A percentile compares a stretch with the other conserved stretches of the same genome.
phyloP scores from a whole-genome alignment of 2,797 vertebrate genomes.

The Hybognathus amarus region DNA sequence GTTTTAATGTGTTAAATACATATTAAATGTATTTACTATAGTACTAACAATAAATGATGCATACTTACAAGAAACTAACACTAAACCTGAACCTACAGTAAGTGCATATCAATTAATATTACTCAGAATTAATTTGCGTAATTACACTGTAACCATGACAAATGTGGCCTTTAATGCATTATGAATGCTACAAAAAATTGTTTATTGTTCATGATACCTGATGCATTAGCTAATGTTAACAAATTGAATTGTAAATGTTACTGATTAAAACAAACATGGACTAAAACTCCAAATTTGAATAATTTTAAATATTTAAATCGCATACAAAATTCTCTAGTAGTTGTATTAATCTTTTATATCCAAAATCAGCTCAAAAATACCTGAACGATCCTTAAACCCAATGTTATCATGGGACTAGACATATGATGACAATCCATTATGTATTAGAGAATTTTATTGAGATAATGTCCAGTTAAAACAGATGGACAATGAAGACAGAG shows the following conservation, averaged over 20 bases:
- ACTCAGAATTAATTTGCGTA: background rate
- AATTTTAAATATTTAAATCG: background rate
- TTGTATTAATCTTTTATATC: conserved; percentile 25
- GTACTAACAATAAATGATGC: background rate
- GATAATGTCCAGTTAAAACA: conserved; percentile 15
- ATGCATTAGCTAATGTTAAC: conserved; percentile 1
- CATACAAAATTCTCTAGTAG: conserved; percentile 4
- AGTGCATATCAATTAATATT: background rate
- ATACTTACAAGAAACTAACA: background rate
- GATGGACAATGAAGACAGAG: conserved; percentile 25
- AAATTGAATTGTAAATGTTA: background rate
- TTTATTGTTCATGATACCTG: background rate
- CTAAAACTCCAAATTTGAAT: background rate
- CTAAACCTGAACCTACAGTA: background rate
- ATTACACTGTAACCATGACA: background rate
- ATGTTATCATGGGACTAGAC: conserved; percentile 28
- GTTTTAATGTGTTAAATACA: background rate
- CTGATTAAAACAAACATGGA: background rate
- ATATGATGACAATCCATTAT: conserved; percentile 42
- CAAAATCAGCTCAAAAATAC: conserved; percentile 28
- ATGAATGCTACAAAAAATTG: background rate
- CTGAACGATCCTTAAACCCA: conserved; percentile 26
- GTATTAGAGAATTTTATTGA: conserved; percentile 43
- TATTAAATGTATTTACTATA: background rate
- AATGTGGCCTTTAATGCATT: background rate